Evolutionary conservation across 2,888 invertebrate species (phyloP), one percentile per base, ranked within the genome.

Genomic region (Dolomedes plantarius): DNA sequence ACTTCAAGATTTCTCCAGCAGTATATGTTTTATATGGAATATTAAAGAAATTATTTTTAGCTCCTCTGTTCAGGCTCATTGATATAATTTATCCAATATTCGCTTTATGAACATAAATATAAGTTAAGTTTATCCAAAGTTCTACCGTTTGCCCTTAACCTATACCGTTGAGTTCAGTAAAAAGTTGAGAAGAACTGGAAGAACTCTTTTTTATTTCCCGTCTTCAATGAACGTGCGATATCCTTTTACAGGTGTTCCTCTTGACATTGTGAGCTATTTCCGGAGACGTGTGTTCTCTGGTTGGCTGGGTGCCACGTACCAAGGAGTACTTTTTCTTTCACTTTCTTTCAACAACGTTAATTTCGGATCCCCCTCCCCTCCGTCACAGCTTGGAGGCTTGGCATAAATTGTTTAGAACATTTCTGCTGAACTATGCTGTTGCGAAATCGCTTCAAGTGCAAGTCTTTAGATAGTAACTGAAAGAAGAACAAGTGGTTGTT

Each of bases 211-310:
- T 9, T 36, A 7, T 36, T 36, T 36, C 9, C 6, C 5, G 36
- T 36, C 9, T 23, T 69, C 27, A 69, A 36, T 36, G 39, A 46
- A 46, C 46, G 46, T 46, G 27, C 9, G n/a, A 23, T n/a, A 72
- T 36, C 50, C 56, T 62, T 27, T 69, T 68, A 75, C 72, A 79
- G 62, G 62, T 39, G 68, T 11, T 76, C 23, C 56, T 72, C 50
- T 67, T 77, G 83, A 83, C 83, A 72, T 83, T 82, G 82, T 28
- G 46, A 64, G 31, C 36, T 71, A 76, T 83, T 83, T 71, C 56
- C 31, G 39, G 83, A 29, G 1, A 13, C 29, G 23, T 27, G 28
- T 31, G 19, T 32, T 36, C 56, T 56, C 36, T 27, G 9, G 27
- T 29, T 83, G 83, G 77, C 83, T 46, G 0, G 7, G 1, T 19